A percentile compares a stretch with the other conserved stretches of the same genome.
These are phyloP conservation scores for Hydriomena furcata DNA, from an alignment of 2,888 invertebrate genomes.

Conservation along the genomic window DNA sequence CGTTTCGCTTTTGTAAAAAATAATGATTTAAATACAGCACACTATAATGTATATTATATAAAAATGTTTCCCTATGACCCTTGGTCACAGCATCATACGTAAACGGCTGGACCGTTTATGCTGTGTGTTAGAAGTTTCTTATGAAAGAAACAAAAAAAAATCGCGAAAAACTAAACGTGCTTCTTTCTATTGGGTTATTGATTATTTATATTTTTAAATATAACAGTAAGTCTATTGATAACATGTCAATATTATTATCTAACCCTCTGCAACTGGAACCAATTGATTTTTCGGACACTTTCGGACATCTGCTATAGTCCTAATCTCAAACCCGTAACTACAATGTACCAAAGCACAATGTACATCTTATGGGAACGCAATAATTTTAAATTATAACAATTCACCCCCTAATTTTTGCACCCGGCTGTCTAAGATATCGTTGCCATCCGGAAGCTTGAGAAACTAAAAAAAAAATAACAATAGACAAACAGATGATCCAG, in stretches of 20 bases:
- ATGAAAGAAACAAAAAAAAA: too few species aligned
- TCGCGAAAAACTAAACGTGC: too few species aligned
- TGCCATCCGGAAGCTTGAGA: slow-evolving; percentile 54
- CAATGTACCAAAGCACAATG: slow-evolving; percentile 17
- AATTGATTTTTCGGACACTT: slow-evolving; percentile 15
- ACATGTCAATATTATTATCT: slow-evolving; percentile 1
- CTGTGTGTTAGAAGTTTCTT: too few species aligned
- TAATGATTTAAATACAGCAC: too few species aligned
- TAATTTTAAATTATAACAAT: slow-evolving; percentile 28
- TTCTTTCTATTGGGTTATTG: too few species aligned
- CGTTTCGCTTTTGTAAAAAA: too few species aligned
- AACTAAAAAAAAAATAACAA: slow-evolving; percentile 59
- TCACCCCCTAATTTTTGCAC: slow-evolving; percentile 36
- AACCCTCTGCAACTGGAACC: not conserved
- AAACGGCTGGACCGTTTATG: too few species aligned
- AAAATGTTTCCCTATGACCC: too few species aligned
- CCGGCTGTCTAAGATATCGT: slow-evolving; percentile 36
- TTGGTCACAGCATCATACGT: too few species aligned
- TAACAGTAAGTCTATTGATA: slow-evolving; percentile 9
- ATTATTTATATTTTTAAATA: too few species aligned
- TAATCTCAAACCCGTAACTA: slow-evolving; percentile 21
- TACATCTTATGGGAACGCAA: slow-evolving; percentile 34
- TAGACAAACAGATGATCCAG: slow-evolving; percentile 70
- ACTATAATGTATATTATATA: too few species aligned
- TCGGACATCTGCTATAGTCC: slow-evolving; percentile 21